A percentile compares a stretch with the other conserved stretches of the same genome.
phyloP scores from a whole-genome alignment of 2,797 vertebrate genomes.

The Paramormyrops hopkinsi region DNA sequence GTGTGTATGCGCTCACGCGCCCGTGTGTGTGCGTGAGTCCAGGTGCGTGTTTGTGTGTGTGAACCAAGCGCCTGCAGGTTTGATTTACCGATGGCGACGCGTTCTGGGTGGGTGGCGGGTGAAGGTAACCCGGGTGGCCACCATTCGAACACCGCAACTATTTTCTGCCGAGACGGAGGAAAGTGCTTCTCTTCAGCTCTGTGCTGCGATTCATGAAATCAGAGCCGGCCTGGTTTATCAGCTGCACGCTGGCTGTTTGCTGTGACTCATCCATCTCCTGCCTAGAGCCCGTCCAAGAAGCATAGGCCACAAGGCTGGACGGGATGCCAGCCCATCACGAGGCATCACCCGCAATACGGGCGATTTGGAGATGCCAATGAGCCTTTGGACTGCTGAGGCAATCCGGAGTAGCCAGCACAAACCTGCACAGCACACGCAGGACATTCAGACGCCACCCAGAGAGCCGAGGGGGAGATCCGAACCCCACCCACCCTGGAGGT shows the following conservation, averaged over 20 bases:
- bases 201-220: neutral
- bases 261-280: neutral
- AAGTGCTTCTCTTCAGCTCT: slow-evolving; percentile 1
- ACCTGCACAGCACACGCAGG: neutral
- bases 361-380: neutral
- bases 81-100: neutral
- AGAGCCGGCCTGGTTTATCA: neutral
- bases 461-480: neutral
- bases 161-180: neutral
- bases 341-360: neutral
- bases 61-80: neutral
- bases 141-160: neutral
- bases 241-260: neutral
- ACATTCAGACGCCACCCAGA: neutral
- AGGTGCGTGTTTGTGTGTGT: neutral
- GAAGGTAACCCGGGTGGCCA: neutral
- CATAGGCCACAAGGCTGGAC: neutral
- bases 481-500: neutral
- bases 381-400: neutral
- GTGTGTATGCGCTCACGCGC: neutral
- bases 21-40: neutral
- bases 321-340: neutral
- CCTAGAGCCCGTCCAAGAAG: neutral
- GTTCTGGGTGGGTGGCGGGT: neutral
- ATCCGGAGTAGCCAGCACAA: neutral